These are phyloP conservation scores for Pelodytes ibericus DNA, from an alignment of 2,797 vertebrate genomes.

Conservation along the genomic window DNA sequence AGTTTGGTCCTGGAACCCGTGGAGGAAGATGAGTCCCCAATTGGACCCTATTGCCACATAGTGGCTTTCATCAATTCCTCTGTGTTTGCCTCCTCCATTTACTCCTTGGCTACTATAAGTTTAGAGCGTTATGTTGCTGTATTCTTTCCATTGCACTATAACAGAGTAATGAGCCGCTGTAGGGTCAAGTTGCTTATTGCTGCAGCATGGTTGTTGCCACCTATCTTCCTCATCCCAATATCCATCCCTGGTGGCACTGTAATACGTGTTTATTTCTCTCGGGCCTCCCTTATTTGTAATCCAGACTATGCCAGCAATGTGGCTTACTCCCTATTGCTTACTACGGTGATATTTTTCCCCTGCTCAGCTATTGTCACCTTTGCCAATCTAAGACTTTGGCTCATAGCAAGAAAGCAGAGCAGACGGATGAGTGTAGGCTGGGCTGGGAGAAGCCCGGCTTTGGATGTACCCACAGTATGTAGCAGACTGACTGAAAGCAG, in stretches of 20 bases:
- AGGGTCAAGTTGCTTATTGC: constrained; percentile 74
- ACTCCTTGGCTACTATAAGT: constrained; percentile 78
- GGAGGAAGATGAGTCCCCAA: constrained; percentile 57
- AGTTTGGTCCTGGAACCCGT: constrained; percentile 74
- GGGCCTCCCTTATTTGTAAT: constrained; percentile 82
- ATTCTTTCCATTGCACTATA: constrained; percentile 79
- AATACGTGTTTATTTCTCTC: constrained; percentile 82
- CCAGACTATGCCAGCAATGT: constrained; percentile 81
- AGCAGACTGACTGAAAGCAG: constrained; percentile 5
- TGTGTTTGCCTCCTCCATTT: constrained; percentile 82
- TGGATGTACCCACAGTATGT: constrained; percentile 29
- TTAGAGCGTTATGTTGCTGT: constrained; percentile 81
- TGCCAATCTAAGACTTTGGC: constrained; percentile 81
- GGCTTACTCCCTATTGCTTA: constrained; percentile 75
- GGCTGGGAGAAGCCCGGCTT: background rate
- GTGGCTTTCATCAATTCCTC: constrained; percentile 81
- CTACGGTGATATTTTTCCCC: constrained; percentile 81
- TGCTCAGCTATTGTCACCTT: constrained; percentile 80
- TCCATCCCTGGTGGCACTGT: constrained; percentile 76
- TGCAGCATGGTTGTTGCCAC: constrained; percentile 81
- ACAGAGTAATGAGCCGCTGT: constrained; percentile 72
- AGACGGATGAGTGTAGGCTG: constrained; percentile 63
- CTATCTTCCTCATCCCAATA: constrained; percentile 73
- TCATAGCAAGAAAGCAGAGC: constrained; percentile 76
- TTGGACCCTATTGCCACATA: constrained; percentile 69